These are phyloP conservation scores for Strigamia transsilvanica DNA, from an alignment of 2,888 invertebrate species.

Conservation along the genomic window DNA sequence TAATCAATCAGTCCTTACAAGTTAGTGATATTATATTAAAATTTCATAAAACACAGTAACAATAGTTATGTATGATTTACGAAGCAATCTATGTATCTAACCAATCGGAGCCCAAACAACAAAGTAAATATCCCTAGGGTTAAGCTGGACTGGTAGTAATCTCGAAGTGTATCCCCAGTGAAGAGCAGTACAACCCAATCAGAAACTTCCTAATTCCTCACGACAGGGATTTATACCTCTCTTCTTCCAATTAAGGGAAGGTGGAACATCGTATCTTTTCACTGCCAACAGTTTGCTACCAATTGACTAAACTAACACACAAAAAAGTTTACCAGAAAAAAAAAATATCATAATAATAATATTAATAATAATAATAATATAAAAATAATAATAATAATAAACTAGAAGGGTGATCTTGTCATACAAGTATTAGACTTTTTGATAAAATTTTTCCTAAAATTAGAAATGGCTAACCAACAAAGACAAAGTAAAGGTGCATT, in stretches of 20 bases:
- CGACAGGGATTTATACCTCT: conserved; percentile 48
- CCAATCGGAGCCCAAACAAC: conserved; percentile 2
- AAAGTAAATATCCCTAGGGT: conserved; percentile 2
- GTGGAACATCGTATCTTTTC: conserved; percentile 29
- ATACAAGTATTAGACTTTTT: too few species aligned
- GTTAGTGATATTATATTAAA: not conserved
- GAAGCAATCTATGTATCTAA: conserved; percentile 1
- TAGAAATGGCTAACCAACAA: too few species aligned
- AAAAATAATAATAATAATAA: not conserved
- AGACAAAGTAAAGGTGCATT: not conserved
- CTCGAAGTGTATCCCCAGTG: conserved; percentile 23
- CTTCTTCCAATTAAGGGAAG: conserved; percentile 32
- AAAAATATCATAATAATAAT: not conserved
- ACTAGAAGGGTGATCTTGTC: too few species aligned
- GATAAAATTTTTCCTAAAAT: too few species aligned
- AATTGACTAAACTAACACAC: not conserved
- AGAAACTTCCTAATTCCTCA: conserved; percentile 43
- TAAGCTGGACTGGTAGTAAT: conserved; percentile 31
- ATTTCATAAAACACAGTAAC: not conserved
- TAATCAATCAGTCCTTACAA: too few species aligned
- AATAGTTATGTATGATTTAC: conserved; percentile 9
- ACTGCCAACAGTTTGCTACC: not conserved
- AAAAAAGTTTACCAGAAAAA: not conserved
- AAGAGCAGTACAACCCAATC: conserved; percentile 46
- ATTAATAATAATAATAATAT: not conserved